Evolutionary conservation across 2,888 invertebrate genomes (phyloP), one percentile per base, ranked within the genome.

Genomic region (Omphaloscelis lunosa): DNA sequence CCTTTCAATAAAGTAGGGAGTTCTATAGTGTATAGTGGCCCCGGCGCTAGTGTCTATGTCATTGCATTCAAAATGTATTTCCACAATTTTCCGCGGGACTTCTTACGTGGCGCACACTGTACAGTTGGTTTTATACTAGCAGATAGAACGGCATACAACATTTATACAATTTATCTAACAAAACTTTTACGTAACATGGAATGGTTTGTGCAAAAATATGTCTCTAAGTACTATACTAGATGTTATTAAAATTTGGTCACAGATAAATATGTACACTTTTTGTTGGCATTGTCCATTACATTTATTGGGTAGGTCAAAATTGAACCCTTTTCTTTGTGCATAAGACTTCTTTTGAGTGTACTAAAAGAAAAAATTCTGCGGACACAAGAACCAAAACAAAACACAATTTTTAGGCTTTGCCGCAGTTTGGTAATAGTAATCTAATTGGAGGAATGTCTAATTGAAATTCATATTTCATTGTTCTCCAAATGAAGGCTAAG

Each of bases 171-270:
- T 63, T 23, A n/a, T 51, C 29, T 71, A 70, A 15, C 4, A 48
- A 75, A 62, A 51, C 12, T 17, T 11, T 23, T 9, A 53, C 61
- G 48, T 68, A 72, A 29, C 65, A 58, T 53, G 59, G 68, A 75
- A 77, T 73, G 68, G 8, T 75, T 86, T 86, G 79, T 86, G 86
- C 86, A 83, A 83, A 79, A 83, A 79, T 81, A 79, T 75, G 41
- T 75, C 27, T 63, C 27, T 75, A 11, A 5, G 7, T 78, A 63
- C n/a, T 70, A 34, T 9, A 39, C 5, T 72, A 53, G 65, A 72
- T 39, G 34, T 79, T 34, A 53, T 51, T 51, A 51, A 51, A 51
- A 51, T 66, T 71, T 59, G 65, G 78, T 79, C 72, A 59, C 12
- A 45, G 2, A 51, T 69, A 66, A 61, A 39, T 41, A 67, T 58